Percentiles rank a stretch among this genome's conserved stretches.
Conservation (phyloP, 2,888 invertebrate genomes). For the Drosophila multiciliata region DNA sequence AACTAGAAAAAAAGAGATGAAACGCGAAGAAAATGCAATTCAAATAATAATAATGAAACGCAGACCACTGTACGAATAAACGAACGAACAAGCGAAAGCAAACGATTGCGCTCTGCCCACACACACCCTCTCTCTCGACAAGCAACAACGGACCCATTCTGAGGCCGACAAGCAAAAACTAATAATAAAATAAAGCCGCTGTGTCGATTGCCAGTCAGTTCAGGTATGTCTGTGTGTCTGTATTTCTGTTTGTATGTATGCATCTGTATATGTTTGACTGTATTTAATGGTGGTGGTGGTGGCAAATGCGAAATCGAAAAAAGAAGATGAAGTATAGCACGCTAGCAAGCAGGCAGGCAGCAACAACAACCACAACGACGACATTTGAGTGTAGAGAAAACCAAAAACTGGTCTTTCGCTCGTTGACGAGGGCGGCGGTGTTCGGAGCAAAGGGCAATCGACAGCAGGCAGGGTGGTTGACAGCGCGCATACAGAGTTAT, state of each 20-base stretch:
- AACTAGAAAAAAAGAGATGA: not conserved
- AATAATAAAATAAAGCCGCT: slow-evolving; percentile 77
- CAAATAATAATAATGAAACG: slow-evolving; percentile 21
- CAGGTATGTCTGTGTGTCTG: slow-evolving; percentile 42
- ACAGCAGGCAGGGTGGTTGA: slow-evolving; percentile 59
- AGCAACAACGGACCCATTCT: slow-evolving; percentile 19
- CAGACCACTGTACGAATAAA: slow-evolving; percentile 50
- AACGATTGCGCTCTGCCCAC: slow-evolving; percentile 45
- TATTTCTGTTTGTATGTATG: slow-evolving; percentile 10
- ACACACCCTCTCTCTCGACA: slow-evolving; percentile 9
- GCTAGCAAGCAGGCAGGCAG: slow-evolving; percentile 42
- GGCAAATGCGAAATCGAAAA: slow-evolving; percentile 62
- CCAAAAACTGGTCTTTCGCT: slow-evolving; percentile 67
- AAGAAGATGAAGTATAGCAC: slow-evolving; percentile 79
- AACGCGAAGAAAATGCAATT: slow-evolving; percentile 27
- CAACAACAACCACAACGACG: slow-evolving; percentile 49
- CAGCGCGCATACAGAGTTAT: slow-evolving; percentile 23
- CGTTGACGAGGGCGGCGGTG: slow-evolving; percentile 24
- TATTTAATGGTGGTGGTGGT: slow-evolving; percentile 58
- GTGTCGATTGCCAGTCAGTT: slow-evolving; percentile 63
- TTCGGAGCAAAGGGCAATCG: slow-evolving; percentile 14
- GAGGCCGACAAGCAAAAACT: slow-evolving; percentile 67
- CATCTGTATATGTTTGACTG: slow-evolving; percentile 13
- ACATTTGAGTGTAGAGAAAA: slow-evolving; percentile 73
- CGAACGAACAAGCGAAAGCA: slow-evolving; percentile 47